phyloP scores from a whole-genome alignment of 2,888 invertebrate genomes.

The Watsonalla cultraria region DNA sequence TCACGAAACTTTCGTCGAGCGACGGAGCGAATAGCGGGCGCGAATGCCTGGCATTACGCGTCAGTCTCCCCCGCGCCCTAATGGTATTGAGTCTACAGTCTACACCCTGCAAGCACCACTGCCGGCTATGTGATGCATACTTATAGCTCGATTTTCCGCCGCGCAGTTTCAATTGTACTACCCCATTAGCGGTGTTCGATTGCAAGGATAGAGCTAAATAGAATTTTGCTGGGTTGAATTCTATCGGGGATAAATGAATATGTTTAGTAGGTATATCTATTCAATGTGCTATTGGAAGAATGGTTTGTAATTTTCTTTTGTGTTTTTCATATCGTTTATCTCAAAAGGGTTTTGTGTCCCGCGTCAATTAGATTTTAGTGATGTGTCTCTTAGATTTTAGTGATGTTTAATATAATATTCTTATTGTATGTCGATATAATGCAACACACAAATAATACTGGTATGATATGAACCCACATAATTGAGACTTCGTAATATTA shows the following conservation, averaged over 20 bases:
- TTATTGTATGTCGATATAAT: too few relatives aligned
- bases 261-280: neutral
- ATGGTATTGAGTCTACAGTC: constrained; percentile 54
- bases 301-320: neutral
- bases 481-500: too few relatives aligned
- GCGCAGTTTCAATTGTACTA: constrained; percentile 67
- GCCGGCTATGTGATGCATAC: constrained; percentile 67
- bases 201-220: constrained; percentile 46
- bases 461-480: too few relatives aligned
- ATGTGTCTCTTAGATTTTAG: too few relatives aligned
- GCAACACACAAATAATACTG: too few relatives aligned
- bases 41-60: neutral
- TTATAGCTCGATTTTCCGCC: constrained; percentile 70
- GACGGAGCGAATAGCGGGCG: too few relatives aligned
- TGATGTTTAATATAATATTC: too few relatives aligned
- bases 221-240: constrained; percentile 19
- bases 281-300: neutral
- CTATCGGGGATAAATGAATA: constrained; percentile 1
- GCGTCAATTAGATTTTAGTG: too few relatives aligned
- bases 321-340: neutral
- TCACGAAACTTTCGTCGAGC: too few relatives aligned
- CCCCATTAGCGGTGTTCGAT: constrained; percentile 64
- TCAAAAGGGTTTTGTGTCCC: too few relatives aligned
- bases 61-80: constrained; percentile 13
- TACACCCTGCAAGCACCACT: constrained; percentile 55